These are phyloP conservation scores for zebrafish (Danio rerio) DNA, from an alignment of 2,113 vertebrate species.

Conservation along the genomic window DNA sequence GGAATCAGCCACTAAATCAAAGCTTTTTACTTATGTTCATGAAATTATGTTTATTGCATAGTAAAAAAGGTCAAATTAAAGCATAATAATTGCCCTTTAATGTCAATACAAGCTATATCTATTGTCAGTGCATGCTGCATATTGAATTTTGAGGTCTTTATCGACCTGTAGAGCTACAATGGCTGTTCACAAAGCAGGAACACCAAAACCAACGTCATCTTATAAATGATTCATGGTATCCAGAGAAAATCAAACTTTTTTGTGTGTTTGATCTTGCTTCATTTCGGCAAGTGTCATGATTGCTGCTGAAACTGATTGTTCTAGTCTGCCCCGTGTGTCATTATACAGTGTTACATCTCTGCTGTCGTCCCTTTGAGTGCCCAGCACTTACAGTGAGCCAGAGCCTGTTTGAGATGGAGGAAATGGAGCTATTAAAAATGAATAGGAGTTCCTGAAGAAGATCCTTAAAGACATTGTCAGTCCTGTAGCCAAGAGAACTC, in stretches of 20 bases:
- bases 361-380: slow-evolving; percentile 15
- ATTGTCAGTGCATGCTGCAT: not conserved
- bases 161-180: not conserved
- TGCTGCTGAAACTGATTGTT: slow-evolving; percentile 3
- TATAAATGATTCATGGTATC: slow-evolving; percentile 14
- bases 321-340: not conserved
- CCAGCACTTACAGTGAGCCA: slow-evolving; percentile 25
- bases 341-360: not conserved
- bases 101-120: not conserved
- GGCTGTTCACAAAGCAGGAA: not conserved
- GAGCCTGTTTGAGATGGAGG: slow-evolving; percentile 25
- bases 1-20: too few relatives aligned
- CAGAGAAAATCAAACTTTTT: not conserved
- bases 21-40: too few relatives aligned
- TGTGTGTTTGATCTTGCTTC: slow-evolving; percentile 10
- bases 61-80: not conserved
- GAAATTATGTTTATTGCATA: too few relatives aligned
- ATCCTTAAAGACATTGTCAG: slow-evolving; percentile 22
- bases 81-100: not conserved
- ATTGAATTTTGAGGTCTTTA: not conserved
- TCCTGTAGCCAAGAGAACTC: slow-evolving; percentile 9
- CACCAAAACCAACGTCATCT: not conserved
- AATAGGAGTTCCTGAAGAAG: slow-evolving; percentile 30
- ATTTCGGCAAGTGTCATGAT: slow-evolving; percentile 14
- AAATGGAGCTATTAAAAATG: slow-evolving; percentile 54